Evolutionary conservation across 2,888 invertebrate species (phyloP), one percentile per base, ranked within the genome.

Genomic region (Coleophora flavipennella): DNA sequence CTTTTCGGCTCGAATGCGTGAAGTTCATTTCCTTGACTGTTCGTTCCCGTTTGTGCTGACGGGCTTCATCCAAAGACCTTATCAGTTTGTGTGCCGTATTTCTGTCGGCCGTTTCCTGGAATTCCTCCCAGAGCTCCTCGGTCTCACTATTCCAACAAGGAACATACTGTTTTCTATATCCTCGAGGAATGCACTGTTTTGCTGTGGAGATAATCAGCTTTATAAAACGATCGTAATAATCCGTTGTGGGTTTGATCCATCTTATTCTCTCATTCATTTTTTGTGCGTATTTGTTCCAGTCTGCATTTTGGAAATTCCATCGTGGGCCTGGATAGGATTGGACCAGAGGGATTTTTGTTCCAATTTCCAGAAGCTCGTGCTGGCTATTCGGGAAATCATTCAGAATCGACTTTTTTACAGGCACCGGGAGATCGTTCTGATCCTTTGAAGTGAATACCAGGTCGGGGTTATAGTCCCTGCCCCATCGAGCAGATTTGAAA

Each of bases 1-100:
- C 33, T 12, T 38, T 38, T 2, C 28, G 20, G 14, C 38, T 38
- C 1, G 38, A 38, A 8, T 33, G 33, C 13, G 28, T 38, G 13
- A 38, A 38, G 11, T 33, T 14, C 38, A 38, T 33, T 9, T 11
- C 13, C 12, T 26, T 27, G 2, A 38, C 14, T 7, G 26, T 35
- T 2, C 11, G 11, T 35, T 28, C 27, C 35, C 12, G 6, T 13
- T 33, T 33, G 7, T 33, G 1, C 8, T 3, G 11, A 8, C 32
- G 32, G 13, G 13, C 32, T 7, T 33, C 32, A 33, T 33, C 13
- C 6, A 33, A 9, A 3, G 32, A 33, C 8, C 9, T 8, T 13
- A 33, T 13, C 1, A 36, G 13, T 9, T 29, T 28, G 6, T n/a
- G n/a, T n/a, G n/a, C n/a, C n/a, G n/a, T n/a, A n/a, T n/a, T n/a